Evolutionary conservation across 2,888 invertebrate species (phyloP).

Genomic region (Cybosia mesomella): DNA sequence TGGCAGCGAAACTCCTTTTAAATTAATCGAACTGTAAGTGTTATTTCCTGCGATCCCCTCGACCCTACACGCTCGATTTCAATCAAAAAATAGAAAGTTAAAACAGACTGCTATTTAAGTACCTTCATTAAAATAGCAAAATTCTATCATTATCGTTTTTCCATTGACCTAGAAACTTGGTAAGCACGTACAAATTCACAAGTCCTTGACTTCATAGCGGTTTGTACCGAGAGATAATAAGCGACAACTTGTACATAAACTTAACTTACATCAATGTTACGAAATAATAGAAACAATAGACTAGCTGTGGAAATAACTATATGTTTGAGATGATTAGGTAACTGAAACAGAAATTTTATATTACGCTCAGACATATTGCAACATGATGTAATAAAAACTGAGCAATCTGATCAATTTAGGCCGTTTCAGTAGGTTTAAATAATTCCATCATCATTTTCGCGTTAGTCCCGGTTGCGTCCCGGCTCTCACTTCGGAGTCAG

Average conservation of each 20-base stretch:
- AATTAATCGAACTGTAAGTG: slow-evolving; percentile 15
- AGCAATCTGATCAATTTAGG: slow-evolving; percentile 2
- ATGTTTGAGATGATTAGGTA: slow-evolving; percentile 51
- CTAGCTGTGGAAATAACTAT: slow-evolving; percentile 52
- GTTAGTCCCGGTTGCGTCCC: too few species aligned
- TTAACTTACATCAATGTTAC: slow-evolving; percentile 53
- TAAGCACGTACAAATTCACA: slow-evolving; percentile 34
- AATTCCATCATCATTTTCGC: background rate
- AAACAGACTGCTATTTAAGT: slow-evolving; percentile 29
- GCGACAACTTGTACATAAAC: slow-evolving; percentile 57
- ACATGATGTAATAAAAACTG: slow-evolving; percentile 6
- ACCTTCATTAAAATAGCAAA: slow-evolving; percentile 41
- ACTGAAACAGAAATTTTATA: slow-evolving; percentile 46
- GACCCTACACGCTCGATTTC: slow-evolving; percentile 30
- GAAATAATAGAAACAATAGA: slow-evolving; percentile 68
- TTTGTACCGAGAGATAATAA: slow-evolving; percentile 44
- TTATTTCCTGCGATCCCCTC: slow-evolving; percentile 11
- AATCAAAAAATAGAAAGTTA: slow-evolving; percentile 30
- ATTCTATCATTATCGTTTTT: slow-evolving; percentile 42
- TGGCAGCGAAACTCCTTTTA: background rate
- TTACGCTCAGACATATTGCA: slow-evolving; percentile 22
- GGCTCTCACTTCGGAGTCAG: too few species aligned
- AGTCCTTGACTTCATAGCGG: slow-evolving; percentile 41
- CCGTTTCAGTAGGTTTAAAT: background rate
- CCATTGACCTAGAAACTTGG: slow-evolving; percentile 46